Percentiles rank a stretch among this genome's conserved stretches.
These are phyloP conservation scores for Herpetotheres cachinnans DNA, from an alignment of 2,113 vertebrate species.

Conservation along the genomic window DNA sequence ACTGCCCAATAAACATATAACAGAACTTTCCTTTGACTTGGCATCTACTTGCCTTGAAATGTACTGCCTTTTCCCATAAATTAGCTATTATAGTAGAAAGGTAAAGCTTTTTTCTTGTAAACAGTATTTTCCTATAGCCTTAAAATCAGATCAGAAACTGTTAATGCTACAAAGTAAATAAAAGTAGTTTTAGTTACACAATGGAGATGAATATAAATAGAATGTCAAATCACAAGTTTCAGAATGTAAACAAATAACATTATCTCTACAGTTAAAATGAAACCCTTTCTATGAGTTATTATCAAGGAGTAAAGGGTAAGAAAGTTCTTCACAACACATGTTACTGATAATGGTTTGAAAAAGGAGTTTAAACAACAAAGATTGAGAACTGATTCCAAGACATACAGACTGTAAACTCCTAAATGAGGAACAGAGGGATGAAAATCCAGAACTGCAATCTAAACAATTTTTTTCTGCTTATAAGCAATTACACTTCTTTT, in stretches of 20 bases:
- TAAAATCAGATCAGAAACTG: background rate
- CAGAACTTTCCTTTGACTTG: background rate
- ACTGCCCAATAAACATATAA: background rate
- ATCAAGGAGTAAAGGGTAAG: background rate
- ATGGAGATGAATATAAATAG: background rate
- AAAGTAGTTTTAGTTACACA: background rate
- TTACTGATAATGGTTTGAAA: background rate
- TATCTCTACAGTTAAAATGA: background rate
- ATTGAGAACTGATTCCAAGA: background rate
- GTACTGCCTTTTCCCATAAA: background rate
- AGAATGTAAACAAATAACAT: background rate
- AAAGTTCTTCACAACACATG: background rate
- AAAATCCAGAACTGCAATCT: background rate
- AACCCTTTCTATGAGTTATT: background rate
- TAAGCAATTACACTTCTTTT: background rate
- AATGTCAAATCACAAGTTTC: background rate
- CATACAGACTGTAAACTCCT: background rate
- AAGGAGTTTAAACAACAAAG: background rate
- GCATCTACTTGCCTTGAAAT: background rate
- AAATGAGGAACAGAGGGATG: background rate
- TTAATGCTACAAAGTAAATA: background rate
- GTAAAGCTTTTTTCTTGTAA: background rate
- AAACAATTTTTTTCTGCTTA: background rate
- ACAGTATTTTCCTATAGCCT: background rate
- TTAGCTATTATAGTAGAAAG: background rate